Percentiles rank a stretch among this genome's conserved stretches.
Conservation (phyloP, 2,888 invertebrate genomes). For the Cepaea hortensis region DNA sequence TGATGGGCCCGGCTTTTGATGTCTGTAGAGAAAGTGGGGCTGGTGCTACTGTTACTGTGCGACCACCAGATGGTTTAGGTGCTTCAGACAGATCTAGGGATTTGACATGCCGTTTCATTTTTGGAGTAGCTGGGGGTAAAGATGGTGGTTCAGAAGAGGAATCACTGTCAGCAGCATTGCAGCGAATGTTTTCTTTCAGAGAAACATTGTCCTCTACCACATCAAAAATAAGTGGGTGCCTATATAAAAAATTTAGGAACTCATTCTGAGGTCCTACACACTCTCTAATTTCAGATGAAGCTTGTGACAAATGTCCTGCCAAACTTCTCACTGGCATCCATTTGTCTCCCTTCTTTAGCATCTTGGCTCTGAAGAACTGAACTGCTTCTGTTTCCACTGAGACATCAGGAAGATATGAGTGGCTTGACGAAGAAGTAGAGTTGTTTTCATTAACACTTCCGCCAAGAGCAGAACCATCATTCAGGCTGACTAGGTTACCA, state of each 20-base stretch:
- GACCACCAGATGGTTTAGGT: constrained; percentile 55
- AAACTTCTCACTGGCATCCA: constrained; percentile 98
- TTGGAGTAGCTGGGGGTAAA: constrained; percentile 57
- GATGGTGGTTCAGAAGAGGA: constrained; percentile 63
- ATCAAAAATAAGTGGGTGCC: constrained; percentile 76
- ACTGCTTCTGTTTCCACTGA: constrained; percentile 91
- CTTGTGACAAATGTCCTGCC: constrained; percentile 96
- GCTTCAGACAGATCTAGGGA: constrained; percentile 64
- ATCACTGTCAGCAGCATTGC: constrained; percentile 68
- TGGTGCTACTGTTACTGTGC: constrained; percentile 48
- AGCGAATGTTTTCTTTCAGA: constrained; percentile 71
- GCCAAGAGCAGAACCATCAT: constrained; percentile 74
- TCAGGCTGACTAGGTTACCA: constrained; percentile 77
- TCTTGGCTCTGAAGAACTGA: constrained; percentile 96
- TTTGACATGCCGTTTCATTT: constrained; percentile 66
- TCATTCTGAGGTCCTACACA: constrained; percentile 76
- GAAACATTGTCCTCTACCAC: constrained; percentile 75
- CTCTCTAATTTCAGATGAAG: constrained; percentile 93
- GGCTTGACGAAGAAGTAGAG: constrained; percentile 67
- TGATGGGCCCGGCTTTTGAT: constrained; percentile 70
- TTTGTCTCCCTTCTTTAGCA: constrained; percentile 94
- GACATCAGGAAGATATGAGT: constrained; percentile 68
- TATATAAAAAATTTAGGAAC: constrained; percentile 74
- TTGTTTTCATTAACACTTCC: constrained; percentile 72
- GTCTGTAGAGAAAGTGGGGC: constrained; percentile 52